Evolutionary conservation across 1,140 invertebrate genomes (phyloP), one percentile per base, ranked within the genome.

Genomic region (Zelostemma sp.): DNA sequence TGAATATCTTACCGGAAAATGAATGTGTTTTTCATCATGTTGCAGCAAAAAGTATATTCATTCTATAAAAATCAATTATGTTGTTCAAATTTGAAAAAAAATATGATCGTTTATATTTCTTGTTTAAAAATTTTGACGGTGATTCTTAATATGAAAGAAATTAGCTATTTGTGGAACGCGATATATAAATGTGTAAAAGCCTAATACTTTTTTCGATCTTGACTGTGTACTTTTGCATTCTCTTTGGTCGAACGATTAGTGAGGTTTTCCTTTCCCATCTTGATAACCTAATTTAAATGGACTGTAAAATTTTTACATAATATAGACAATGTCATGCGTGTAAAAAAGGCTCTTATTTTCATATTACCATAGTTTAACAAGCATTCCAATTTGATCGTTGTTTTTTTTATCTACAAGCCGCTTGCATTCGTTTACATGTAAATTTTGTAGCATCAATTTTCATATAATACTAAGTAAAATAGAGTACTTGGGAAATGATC

Each of bases 191-290:
- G 63, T 33, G 28, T 49, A 41, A 53, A 61, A 68, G 50, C 45
- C 46, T 56, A 61, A 68, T n/a, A n/a, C n/a, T n/a, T n/a, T n/a
- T 47, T 46, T 51, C 55, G 64, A 53, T 57, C 64, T 57, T 68
- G 57, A 61, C 46, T 43, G 46, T 60, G 46, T 67, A 59, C 54
- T 54, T 53, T 40, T 46, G n/a, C n/a, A 59, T 19, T 41, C 28
- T 67, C 54, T 41, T 68, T 56, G 64, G 58, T 57, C 51, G 51
- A 61, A 19, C 57, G 64, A 61, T 68, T 68, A 61, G 61, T 68
- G 48, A 68, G 58, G 59, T 55, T 61, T 50, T 51, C 33, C 19
- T 28, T 54, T 54, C 31, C 17, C 18, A 68, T 68, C 58, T 28
- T 33, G 57, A 61, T 68, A 68, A 68, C 58, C 64, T 57, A 68